Base-by-base conservation (phyloP, 2,888 invertebrate genomes). In the Stratiomys singularior region DNA sequence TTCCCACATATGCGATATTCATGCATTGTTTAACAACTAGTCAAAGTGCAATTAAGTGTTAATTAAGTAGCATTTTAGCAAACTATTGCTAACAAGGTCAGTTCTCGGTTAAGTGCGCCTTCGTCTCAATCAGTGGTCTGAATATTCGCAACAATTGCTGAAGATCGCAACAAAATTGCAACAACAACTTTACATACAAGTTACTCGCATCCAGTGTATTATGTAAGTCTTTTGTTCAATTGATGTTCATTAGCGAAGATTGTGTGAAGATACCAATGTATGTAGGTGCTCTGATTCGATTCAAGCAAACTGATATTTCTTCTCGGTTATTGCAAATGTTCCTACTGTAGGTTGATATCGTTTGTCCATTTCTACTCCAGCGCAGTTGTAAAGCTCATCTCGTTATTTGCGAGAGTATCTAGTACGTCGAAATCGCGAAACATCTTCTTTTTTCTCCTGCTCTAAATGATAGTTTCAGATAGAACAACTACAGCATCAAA, bases 151-250 rank as follows among this genome's bases (percentile, higher is more conserved):
- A 60, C 25, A 60, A 60, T 21, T 60, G 21, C 25, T 1, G 7
- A n/a, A 60, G 21, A 21, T 21, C 25, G 7, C 11, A 28, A 15
- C 28, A 25, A 18, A 15, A 64, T 64, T 30, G 64, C 64, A 64
- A 7, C n/a, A 1, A 60, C 60, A 25, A 23, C 13, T n/a, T 30
- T 28, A 64, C 64, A 60, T 23, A 18, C n/a, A 4, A 11, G 2
- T 30, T 9, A 60, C 58, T 60, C 13, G 30, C n/a, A 60, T 60
- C 21, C 30, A 27, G 28, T n/a, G 11, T 64, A 11, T 64, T 64
- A 30, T 64, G 64, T 64, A 64, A 64, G 64, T 64, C 58, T 23
- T 47, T 71, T 7, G 52, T 47, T 71, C 46, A 71, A 47, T 71
- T 71, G 71, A 52, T 27, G 28, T 52, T 27, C 47, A 71, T 71